Evolutionary conservation across 2,797 vertebrate genomes (phyloP), one percentile per base, ranked within the genome.

Genomic region (Phyllotis vaccarum): DNA sequence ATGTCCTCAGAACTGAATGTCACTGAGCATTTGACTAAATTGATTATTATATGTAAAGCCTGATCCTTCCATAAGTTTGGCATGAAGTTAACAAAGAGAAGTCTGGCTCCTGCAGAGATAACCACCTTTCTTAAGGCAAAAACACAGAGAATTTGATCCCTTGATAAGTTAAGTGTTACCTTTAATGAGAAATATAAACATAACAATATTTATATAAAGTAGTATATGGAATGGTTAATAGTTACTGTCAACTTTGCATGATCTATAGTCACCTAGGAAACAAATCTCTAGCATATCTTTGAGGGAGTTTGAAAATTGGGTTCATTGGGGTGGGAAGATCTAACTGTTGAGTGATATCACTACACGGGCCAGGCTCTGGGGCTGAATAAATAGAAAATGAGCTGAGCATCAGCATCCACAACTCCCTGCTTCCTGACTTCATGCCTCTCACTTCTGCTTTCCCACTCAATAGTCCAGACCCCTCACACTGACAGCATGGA

Each of bases 121-220:
- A 37, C 10, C 21, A 52, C 31, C 34, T 92, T 85, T 82, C 68
- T 91, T 66, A 95, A 83, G 19, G 22, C 52, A 87, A 89, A 58
- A 76, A 80, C 43, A 88, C 21, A 96, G 93, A 96, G 66, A 88
- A 37, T 5, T 89, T 49, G 81, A 19, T 31, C 75, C 17, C 43
- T 56, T 27, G 82, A 86, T 24, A 94, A 85, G 29, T 2, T 56
- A 89, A 72, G 17, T 22, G 21, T 17, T 72, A 86, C 21, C 7
- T 34, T n/a, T 78, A 82, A 89, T 60, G 10, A 64, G 81, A 29
- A 27, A 93, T 43, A 93, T 12, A 29, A 27, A 37, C 1, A 64
- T 34, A 60, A 60, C 34, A 46, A 34, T 31, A 64, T 85, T 64
- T 43, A 62, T 5, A 62, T 62, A 62, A 62, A 83, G 16, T 4